Evolutionary conservation across 1,140 invertebrate species (phyloP).

Genomic region (Campoletis sonorensis): DNA sequence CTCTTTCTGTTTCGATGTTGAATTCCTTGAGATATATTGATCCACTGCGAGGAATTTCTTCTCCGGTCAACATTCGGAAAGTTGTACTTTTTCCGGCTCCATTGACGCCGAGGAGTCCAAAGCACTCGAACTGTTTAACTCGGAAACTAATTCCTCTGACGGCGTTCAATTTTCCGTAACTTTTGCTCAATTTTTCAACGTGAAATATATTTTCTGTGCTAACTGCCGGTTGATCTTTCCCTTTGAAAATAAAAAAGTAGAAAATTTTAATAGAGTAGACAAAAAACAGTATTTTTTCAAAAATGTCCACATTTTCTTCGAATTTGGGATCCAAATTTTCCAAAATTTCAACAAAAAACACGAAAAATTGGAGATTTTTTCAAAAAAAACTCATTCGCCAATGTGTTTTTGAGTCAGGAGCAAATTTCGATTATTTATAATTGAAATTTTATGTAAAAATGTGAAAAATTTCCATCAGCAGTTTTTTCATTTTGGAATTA

Average conservation of each 20-base stretch:
- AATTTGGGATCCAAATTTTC: conserved; percentile 10
- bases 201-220: conserved; percentile 65
- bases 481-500: too few species aligned
- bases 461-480: background rate
- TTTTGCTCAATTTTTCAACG: conserved; percentile 81
- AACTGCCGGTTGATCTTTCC: conserved; percentile 26
- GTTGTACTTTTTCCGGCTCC: conserved; percentile 95
- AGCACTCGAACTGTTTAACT: conserved; percentile 87
- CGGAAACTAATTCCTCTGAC: conserved; percentile 85
- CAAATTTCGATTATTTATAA: too few species aligned
- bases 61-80: conserved; percentile 89
- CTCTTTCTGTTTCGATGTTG: conserved; percentile 41
- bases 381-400: background rate
- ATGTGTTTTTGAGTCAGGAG: too few species aligned
- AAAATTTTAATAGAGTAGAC: too few species aligned
- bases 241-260: too few species aligned
- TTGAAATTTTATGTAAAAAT: too few species aligned
- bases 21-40: conserved; percentile 54
- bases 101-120: conserved; percentile 87
- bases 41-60: conserved; percentile 78
- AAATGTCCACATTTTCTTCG: background rate
- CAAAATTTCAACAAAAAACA: too few species aligned
- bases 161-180: conserved; percentile 78
- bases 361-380: background rate
- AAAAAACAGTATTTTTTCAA: too few species aligned